These are phyloP conservation scores for Morpho helenor DNA, from an alignment of 2,888 invertebrate species.

Conservation along the genomic window DNA sequence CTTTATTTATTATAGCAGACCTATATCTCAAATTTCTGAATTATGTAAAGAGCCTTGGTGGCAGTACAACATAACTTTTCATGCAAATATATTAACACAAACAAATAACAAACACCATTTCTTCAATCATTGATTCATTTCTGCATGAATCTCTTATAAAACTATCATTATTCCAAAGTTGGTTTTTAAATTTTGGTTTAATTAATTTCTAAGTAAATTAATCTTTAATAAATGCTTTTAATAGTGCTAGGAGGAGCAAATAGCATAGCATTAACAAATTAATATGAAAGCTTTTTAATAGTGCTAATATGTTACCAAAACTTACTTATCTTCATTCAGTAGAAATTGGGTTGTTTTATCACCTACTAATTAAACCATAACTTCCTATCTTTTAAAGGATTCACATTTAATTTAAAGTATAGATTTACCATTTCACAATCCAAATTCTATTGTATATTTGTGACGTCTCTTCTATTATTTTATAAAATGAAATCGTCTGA, in stretches of 20 bases:
- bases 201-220: conserved; percentile 49
- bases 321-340: conserved; percentile 37
- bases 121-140: conserved; percentile 76
- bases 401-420: background rate
- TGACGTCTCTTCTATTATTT: conserved; percentile 5
- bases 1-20: conserved; percentile 71
- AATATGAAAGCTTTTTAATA: conserved; percentile 51
- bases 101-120: conserved; percentile 74
- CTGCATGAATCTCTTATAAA: conserved; percentile 72
- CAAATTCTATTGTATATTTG: conserved; percentile 25
- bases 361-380: background rate
- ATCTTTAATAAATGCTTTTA: conserved; percentile 67
- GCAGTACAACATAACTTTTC: conserved; percentile 62
- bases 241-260: conserved; percentile 71
- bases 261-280: conserved; percentile 63
- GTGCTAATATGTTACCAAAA: conserved; percentile 46
- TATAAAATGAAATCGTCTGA: conserved; percentile 11
- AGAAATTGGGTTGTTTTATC: conserved; percentile 31
- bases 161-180: conserved; percentile 42
- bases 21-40: conserved; percentile 61
- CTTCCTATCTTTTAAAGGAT: background rate
- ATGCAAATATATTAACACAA: conserved; percentile 49
- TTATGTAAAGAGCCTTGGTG: conserved; percentile 67
- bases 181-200: conserved; percentile 29
- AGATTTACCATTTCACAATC: background rate